Evolutionary conservation across 2,113 vertebrate genomes (phyloP).

Genomic region (Myotis brandtii): DNA sequence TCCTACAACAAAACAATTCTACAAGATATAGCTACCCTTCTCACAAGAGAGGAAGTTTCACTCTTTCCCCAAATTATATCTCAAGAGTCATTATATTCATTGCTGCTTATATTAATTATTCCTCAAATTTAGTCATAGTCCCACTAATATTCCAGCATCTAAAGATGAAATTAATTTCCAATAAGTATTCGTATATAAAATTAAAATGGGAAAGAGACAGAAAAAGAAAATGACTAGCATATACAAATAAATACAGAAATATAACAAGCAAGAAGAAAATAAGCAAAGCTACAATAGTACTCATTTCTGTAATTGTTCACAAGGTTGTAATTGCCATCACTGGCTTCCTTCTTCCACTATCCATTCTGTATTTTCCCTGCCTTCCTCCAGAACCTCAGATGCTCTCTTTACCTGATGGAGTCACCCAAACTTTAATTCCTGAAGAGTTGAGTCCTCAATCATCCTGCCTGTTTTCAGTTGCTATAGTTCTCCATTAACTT

Average conservation of each 20-base stretch:
- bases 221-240: conserved; percentile 9
- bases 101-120: neutral
- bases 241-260: neutral
- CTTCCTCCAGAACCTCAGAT: conserved; percentile 22
- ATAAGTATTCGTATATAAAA: conserved; percentile 28
- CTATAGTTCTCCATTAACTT: conserved; percentile 26
- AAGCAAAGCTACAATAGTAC: neutral
- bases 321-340: neutral
- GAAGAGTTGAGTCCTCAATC: neutral
- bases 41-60: neutral
- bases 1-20: conserved; percentile 2
- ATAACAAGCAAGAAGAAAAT: conserved; percentile 13
- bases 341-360: neutral
- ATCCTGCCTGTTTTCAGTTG: conserved; percentile 18
- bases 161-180: conserved; percentile 37
- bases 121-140: neutral
- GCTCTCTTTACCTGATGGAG: neutral
- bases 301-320: conserved; percentile 34
- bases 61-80: neutral
- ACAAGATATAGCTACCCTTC: neutral
- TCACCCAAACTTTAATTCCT: conserved; percentile 15
- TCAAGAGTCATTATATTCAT: neutral
- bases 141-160: neutral
- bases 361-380: neutral
- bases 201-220: neutral